Conservation (phyloP, 1,140 invertebrate species). For the Scaptomyza montana region DNA sequence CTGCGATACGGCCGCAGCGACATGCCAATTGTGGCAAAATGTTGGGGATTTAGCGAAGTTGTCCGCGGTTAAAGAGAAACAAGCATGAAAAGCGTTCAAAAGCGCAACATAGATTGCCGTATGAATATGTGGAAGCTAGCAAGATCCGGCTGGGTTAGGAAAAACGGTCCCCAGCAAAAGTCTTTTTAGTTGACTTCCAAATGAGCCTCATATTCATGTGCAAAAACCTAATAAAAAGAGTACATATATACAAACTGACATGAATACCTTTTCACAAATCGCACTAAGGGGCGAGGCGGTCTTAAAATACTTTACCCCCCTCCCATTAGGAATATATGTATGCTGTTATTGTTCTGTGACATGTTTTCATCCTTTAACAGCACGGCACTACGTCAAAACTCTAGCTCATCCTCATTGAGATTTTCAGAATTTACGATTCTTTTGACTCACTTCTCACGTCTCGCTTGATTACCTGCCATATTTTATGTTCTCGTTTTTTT, state of each 20-base stretch:
- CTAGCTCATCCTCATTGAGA: constrained; percentile 27
- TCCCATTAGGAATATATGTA: constrained; percentile 19
- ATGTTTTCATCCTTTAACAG: constrained; percentile 54
- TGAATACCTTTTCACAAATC: constrained; percentile 33
- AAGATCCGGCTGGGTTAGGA: neutral
- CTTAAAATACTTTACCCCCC: constrained; percentile 15
- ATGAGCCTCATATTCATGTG: constrained; percentile 41
- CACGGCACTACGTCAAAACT: neutral
- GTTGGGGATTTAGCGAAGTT: constrained; percentile 44
- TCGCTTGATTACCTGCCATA: constrained; percentile 48
- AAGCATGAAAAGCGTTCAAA: constrained; percentile 43
- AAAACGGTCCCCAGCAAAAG: neutral
- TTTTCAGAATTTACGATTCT: constrained; percentile 20
- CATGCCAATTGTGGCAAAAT: constrained; percentile 74
- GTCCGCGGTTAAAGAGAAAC: constrained; percentile 21
- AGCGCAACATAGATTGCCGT: constrained; percentile 51
- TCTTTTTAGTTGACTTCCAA: constrained; percentile 21
- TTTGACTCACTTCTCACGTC: constrained; percentile 12
- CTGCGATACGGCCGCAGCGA: constrained; percentile 50
- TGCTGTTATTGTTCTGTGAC: constrained; percentile 21
- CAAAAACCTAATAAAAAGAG: neutral
- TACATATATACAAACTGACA: neutral
- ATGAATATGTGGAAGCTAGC: constrained; percentile 24
- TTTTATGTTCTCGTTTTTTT: constrained; percentile 34
- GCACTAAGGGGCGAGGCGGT: constrained; percentile 1